These are phyloP conservation scores for Emys orbicularis DNA, from an alignment of 2,797 vertebrate genomes.

Conservation along the genomic window DNA sequence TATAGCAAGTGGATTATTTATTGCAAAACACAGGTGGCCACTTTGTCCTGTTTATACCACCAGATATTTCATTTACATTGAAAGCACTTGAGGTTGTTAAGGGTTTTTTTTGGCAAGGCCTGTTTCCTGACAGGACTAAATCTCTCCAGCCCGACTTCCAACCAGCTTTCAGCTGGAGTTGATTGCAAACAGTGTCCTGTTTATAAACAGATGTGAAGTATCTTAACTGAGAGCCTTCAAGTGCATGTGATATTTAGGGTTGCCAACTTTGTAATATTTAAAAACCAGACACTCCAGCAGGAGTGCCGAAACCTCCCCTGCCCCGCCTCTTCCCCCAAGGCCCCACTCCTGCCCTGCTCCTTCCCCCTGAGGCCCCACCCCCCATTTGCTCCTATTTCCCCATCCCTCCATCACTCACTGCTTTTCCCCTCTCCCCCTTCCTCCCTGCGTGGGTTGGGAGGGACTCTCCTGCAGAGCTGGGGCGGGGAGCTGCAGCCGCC, in stretches of 20 bases:
- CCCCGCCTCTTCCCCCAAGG: too few species aligned
- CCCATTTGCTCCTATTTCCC: too few species aligned
- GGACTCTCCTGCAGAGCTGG: too few species aligned
- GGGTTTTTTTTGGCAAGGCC: conserved; percentile 69
- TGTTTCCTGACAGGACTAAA: conserved; percentile 76
- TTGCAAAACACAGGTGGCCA: conserved; percentile 70
- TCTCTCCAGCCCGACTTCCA: conserved; percentile 54
- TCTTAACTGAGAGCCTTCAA: conserved; percentile 3
- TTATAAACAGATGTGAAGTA: conserved; percentile 28
- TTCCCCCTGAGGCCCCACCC: too few species aligned
- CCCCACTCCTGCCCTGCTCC: too few species aligned
- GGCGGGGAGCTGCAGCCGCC: too few species aligned
- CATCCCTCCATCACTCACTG: too few species aligned
- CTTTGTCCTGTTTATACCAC: conserved; percentile 67
- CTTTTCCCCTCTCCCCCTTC: too few species aligned
- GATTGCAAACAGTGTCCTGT: conserved; percentile 41
- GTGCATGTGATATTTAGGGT: not conserved
- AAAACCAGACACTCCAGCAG: too few species aligned
- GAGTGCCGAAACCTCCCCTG: too few species aligned
- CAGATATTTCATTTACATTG: conserved; percentile 44
- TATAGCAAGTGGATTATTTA: conserved; percentile 54
- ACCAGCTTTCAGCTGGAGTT: conserved; percentile 4
- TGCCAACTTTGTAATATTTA: too few species aligned
- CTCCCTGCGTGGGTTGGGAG: too few species aligned
- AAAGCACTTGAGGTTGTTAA: conserved; percentile 49